phyloP scores from a whole-genome alignment of 2,888 invertebrate species.

The Eurytoma californica region DNA sequence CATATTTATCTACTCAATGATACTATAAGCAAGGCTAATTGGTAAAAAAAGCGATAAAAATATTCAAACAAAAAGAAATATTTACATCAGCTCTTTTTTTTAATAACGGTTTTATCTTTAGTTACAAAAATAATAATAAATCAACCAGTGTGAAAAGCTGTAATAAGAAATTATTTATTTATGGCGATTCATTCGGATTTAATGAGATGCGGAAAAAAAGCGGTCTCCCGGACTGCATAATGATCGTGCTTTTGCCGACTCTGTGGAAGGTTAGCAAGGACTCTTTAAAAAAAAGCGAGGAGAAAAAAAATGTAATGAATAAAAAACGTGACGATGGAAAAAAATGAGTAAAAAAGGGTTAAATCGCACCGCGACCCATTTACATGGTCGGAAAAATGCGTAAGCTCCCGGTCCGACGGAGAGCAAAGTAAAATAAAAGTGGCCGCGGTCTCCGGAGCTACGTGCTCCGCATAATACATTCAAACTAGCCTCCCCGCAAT shows the following conservation, averaged over 20 bases:
- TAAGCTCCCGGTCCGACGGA: background rate
- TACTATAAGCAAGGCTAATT: too few relatives aligned
- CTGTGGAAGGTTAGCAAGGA: background rate
- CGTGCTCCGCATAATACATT: conserved; percentile 32
- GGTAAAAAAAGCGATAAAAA: too few relatives aligned
- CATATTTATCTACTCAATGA: too few relatives aligned
- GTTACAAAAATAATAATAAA: too few relatives aligned
- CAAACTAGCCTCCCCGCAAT: conserved; percentile 25
- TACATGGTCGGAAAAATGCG: conserved; percentile 9
- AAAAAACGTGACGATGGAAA: conserved; percentile 3
- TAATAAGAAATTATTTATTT: too few relatives aligned
- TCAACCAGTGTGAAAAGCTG: too few relatives aligned
- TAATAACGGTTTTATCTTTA: too few relatives aligned
- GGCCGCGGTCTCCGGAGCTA: background rate
- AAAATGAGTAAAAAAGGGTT: conserved; percentile 10
- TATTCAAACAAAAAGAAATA: too few relatives aligned
- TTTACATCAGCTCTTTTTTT: too few relatives aligned
- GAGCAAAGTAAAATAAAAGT: conserved; percentile 33
- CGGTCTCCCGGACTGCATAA: background rate
- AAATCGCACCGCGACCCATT: conserved; percentile 19
- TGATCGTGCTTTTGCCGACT: conserved; percentile 10
- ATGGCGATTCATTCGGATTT: too few relatives aligned
- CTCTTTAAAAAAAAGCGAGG: background rate
- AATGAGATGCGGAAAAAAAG: too few relatives aligned
- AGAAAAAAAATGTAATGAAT: background rate